Conservation (phyloP, 2,888 invertebrate species). For the Mesopsocus fuscifrons region DNA sequence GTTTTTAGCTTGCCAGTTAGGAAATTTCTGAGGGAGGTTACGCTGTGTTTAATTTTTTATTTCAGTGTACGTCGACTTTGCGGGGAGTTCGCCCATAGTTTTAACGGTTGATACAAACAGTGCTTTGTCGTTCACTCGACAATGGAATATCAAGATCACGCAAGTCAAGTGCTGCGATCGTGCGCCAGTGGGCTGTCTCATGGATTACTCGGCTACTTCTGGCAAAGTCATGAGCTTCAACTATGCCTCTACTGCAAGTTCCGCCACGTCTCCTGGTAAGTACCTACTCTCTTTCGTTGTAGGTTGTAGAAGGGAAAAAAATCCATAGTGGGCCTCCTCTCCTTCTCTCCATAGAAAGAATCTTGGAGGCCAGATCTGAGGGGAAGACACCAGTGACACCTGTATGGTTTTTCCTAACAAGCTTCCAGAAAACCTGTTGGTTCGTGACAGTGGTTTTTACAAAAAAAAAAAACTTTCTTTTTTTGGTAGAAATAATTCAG, state of each 20-base stretch:
- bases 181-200: slow-evolving; percentile 63
- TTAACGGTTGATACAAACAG: slow-evolving; percentile 44
- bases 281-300: no score
- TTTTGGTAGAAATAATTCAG: no score
- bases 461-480: no score
- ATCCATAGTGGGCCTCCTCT: no score
- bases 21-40: no score
- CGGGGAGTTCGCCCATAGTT: slow-evolving; percentile 38
- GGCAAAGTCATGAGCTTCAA: slow-evolving; percentile 58
- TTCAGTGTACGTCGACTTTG: slow-evolving; percentile 50
- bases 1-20: no score
- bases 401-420: background rate
- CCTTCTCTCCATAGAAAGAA: no score
- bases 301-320: no score
- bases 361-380: no score
- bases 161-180: slow-evolving; percentile 33
- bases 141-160: slow-evolving; percentile 55
- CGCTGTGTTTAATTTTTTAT: no score
- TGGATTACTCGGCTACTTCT: slow-evolving; percentile 41
- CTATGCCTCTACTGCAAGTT: slow-evolving; percentile 43
- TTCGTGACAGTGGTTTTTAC: no score
- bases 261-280: slow-evolving; percentile 18
- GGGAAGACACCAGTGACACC: background rate
- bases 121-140: slow-evolving; percentile 37
- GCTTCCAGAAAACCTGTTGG: background rate